Evolutionary conservation across 2,113 vertebrate genomes (phyloP).

Genomic region (Capra hircus): DNA sequence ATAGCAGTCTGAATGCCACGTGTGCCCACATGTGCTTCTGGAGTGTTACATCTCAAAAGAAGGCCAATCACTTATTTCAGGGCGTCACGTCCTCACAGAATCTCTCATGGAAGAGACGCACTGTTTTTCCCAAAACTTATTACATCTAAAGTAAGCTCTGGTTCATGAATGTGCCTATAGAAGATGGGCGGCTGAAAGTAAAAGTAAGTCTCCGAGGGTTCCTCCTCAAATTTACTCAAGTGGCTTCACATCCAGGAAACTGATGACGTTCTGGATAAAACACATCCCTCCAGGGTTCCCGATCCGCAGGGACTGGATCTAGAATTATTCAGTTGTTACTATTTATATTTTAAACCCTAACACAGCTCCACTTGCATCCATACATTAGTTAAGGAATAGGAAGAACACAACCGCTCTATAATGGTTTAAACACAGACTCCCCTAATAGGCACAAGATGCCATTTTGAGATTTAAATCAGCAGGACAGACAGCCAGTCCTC

Average conservation of each 20-base stretch:
- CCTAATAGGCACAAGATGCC: background rate
- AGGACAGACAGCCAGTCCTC: background rate
- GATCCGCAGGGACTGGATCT: background rate
- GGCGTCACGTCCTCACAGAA: background rate
- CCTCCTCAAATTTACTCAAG: background rate
- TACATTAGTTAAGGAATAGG: background rate
- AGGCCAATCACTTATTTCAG: background rate
- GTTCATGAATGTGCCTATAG: background rate
- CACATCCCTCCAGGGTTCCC: background rate
- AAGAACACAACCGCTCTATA: background rate
- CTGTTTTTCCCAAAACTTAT: background rate
- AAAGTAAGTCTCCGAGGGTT: background rate
- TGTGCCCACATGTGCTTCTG: background rate
- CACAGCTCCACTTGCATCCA: background rate
- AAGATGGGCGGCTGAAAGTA: background rate
- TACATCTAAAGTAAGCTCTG: background rate
- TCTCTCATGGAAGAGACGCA: background rate
- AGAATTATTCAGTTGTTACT: background rate
- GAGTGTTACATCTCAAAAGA: background rate
- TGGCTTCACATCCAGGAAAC: background rate
- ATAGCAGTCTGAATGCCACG: background rate
- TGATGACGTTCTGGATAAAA: background rate
- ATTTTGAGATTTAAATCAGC: slow-evolving; percentile 34
- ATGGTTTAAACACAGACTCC: background rate
- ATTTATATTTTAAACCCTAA: background rate